Conservation (phyloP, 2,797 vertebrate genomes). For the Anguilla marmorata region DNA sequence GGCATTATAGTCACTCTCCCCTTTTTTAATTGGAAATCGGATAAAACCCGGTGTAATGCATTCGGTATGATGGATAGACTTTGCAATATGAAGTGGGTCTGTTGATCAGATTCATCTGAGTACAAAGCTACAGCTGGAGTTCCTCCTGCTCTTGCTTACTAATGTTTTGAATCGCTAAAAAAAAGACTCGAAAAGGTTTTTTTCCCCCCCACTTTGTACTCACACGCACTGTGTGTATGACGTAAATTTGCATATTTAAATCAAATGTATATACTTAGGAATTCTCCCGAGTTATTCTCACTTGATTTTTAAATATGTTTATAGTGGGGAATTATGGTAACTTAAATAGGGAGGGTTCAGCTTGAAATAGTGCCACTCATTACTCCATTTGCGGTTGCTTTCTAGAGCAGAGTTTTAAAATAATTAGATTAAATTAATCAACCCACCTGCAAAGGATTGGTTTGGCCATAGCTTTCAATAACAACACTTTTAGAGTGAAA, state of each 20-base stretch:
- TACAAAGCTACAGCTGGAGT: neutral
- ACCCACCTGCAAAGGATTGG: neutral
- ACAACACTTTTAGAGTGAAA: neutral
- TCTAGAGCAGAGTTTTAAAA: neutral
- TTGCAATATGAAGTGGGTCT: slow-evolving; percentile 30
- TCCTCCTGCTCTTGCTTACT: neutral
- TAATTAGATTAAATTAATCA: neutral
- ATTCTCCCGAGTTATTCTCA: neutral
- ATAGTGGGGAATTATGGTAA: too few relatives aligned
- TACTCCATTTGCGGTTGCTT: neutral
- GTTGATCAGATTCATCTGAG: slow-evolving; percentile 7
- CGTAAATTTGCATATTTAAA: neutral
- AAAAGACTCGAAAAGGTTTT: too few relatives aligned
- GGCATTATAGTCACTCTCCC: slow-evolving; percentile 24
- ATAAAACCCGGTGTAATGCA: slow-evolving; percentile 27
- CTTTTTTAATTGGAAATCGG: slow-evolving; percentile 18
- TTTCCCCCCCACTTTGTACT: neutral
- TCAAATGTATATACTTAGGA: neutral
- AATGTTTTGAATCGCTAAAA: neutral
- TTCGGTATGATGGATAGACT: slow-evolving; percentile 24
- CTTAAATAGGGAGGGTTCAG: neutral
- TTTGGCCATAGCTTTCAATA: neutral
- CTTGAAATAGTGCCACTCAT: neutral
- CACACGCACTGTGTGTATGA: neutral
- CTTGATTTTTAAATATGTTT: neutral